phyloP scores from a whole-genome alignment of 2,113 vertebrate genomes.

The Rhineura floridana region DNA sequence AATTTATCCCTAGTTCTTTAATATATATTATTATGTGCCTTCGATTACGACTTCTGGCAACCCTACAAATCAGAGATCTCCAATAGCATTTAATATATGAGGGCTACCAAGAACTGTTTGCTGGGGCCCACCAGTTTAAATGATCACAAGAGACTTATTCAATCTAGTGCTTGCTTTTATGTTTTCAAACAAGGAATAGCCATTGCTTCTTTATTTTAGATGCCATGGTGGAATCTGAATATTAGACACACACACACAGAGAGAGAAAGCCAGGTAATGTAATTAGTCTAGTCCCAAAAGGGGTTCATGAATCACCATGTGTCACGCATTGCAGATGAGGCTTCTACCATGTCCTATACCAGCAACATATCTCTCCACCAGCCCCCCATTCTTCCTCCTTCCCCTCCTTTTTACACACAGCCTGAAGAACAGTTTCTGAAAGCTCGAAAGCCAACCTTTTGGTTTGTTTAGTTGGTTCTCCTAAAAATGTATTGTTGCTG shows the following conservation, averaged over 20 bases:
- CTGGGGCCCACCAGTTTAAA: background rate
- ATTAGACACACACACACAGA: no score
- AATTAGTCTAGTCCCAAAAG: background rate
- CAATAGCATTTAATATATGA: no score
- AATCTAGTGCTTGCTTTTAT: background rate
- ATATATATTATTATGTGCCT: no score
- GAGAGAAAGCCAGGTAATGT: no score
- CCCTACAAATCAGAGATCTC: no score
- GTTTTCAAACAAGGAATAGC: background rate
- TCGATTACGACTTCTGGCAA: no score
- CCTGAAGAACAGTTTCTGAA: background rate
- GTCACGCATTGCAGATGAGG: background rate
- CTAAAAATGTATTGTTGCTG: background rate
- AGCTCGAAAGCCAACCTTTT: background rate
- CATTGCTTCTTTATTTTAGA: background rate
- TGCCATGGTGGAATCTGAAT: background rate
- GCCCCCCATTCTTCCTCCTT: background rate
- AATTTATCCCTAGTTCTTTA: background rate
- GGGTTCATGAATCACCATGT: background rate
- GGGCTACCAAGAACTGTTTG: background rate
- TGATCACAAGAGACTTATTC: background rate
- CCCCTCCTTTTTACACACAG: background rate
- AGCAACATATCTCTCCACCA: background rate
- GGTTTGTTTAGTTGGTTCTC: background rate
- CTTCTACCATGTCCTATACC: background rate